Evolutionary conservation across 2,113 vertebrate genomes (phyloP), one percentile per base, ranked within the genome.

Genomic region (Dasyornis broadbenti): DNA sequence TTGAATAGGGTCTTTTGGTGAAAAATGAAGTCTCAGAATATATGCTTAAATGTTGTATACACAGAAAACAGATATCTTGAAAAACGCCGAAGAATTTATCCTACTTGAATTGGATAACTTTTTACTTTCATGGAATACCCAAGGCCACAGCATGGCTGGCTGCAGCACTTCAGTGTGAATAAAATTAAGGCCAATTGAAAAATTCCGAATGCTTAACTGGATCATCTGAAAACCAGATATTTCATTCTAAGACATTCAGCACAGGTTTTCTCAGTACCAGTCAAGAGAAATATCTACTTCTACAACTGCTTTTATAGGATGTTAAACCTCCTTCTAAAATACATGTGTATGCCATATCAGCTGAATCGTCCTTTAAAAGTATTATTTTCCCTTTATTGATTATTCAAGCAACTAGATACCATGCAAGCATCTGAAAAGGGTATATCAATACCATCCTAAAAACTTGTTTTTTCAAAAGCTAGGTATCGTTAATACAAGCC

Each of bases 401-500:
- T 39, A 59, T 53, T 82, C 22, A 71, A 71, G 24, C 4, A 82
- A 47, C 5, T 20, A 69, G 12, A n/a, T 30, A 49, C 3, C 11
- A 11, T 53, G 47, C 5, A 75, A 69, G 22, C 22, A 37, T 59
- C 28, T 68, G n/a, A 68, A 91, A 89, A 44, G 9, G 4, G 1
- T 15, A 30, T 37, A 63, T 44, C 20, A 39, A 54, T 76, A 37
- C 4, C 2, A n/a, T 42, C 60, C 5, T 28, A 57, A 76, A 89
- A 50, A 44, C 5, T 0, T 31, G 10, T 2, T 47, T 65, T 56
- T 79, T 57, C 9, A 47, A 79, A 79, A 82, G 13, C 10, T 47
- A 60, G 9, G 2, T 39, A 40, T 45, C 1, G 0, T 44, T 61
- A 50, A 59, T 33, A 40, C 5, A 70, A 70, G 7, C 4, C 10